Percentiles rank a stretch among this genome's conserved stretches.
Evolutionary conservation across 2,797 vertebrate species (phyloP).

Genomic region (Balearica regulorum): DNA sequence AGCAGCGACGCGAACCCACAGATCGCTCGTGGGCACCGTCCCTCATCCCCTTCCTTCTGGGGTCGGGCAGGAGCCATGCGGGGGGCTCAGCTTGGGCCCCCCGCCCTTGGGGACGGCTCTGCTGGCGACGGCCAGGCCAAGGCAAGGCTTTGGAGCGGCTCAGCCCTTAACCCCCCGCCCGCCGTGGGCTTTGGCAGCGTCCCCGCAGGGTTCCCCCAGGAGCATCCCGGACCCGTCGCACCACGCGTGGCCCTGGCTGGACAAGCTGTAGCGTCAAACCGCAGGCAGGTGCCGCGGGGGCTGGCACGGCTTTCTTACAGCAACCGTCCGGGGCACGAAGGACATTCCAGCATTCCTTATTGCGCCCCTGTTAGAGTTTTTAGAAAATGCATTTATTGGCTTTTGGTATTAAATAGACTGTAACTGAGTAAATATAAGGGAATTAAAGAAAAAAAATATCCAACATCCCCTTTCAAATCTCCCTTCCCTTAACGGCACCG

Average conservation of each 20-base stretch:
- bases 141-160: background rate
- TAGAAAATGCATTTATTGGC: background rate
- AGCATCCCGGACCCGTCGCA: background rate
- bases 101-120: background rate
- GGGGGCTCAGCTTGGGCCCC: background rate
- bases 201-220: background rate
- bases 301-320: background rate
- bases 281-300: background rate
- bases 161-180: rapidly evolving
- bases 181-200: background rate
- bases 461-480: slow-evolving; percentile 75
- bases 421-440: slow-evolving; percentile 17
- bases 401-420: background rate
- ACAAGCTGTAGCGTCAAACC: rapidly evolving
- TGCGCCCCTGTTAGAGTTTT: background rate
- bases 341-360: background rate
- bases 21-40: background rate
- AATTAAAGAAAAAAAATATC: slow-evolving; percentile 19
- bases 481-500: slow-evolving; percentile 74
- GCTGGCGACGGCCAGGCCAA: background rate
- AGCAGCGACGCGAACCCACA: background rate
- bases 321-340: background rate
- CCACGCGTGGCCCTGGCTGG: background rate
- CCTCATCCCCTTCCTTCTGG: background rate
- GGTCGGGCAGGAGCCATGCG: rapidly evolving